These are phyloP conservation scores for Andricus grossulariae DNA, from an alignment of 1,140 invertebrate species.

Conservation along the genomic window DNA sequence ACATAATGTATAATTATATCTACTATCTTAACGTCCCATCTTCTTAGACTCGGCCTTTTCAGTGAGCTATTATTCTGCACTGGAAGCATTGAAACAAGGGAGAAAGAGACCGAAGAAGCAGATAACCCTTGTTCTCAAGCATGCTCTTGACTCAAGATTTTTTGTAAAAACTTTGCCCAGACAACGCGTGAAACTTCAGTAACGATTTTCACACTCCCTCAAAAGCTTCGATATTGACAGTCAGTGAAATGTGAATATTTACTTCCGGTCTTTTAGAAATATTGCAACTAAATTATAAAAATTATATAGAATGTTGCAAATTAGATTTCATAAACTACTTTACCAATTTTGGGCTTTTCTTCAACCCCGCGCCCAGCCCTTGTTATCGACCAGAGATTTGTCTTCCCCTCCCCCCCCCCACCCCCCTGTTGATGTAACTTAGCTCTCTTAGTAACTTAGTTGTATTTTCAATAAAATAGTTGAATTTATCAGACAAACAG, in stretches of 20 bases:
- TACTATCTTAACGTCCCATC: neutral
- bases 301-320: too few species aligned
- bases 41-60: neutral
- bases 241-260: neutral
- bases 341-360: too few species aligned
- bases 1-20: neutral
- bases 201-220: neutral
- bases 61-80: neutral
- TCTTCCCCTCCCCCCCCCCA: too few species aligned
- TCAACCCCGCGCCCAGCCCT: too few species aligned
- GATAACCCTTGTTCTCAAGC: conserved; percentile 22
- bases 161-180: conserved; percentile 8
- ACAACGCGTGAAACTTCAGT: neutral
- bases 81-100: neutral
- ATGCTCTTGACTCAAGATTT: conserved; percentile 16
- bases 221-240: neutral
- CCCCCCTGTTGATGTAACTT: too few species aligned
- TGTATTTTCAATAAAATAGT: too few species aligned
- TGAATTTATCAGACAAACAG: too few species aligned
- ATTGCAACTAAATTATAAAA: too few species aligned
- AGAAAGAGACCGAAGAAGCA: neutral
- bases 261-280: neutral
- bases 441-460: too few species aligned
- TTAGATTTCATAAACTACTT: too few species aligned
- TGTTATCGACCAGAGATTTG: too few species aligned